Evolutionary conservation across 2,888 invertebrate species (phyloP).

Genomic region (Rhagonycha lutea): DNA sequence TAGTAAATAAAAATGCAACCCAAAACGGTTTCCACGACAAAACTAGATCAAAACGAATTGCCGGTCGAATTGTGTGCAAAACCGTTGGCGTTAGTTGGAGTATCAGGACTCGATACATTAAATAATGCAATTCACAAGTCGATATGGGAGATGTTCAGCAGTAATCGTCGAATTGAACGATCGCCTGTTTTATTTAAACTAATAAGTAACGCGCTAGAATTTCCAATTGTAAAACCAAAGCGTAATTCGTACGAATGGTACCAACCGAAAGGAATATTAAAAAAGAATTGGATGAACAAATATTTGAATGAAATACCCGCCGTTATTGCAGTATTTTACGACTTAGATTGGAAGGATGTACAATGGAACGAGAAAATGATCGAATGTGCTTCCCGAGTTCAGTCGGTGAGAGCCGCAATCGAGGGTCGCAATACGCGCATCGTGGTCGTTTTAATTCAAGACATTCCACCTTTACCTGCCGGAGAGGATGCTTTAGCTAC

Average conservation of each 20-base stretch:
- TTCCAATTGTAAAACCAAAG: conserved; percentile 85
- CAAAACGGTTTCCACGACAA: conserved; percentile 15
- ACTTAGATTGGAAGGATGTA: conserved; percentile 95
- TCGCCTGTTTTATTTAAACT: conserved; percentile 83
- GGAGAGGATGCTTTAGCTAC: conserved; percentile 85
- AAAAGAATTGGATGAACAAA: conserved; percentile 94
- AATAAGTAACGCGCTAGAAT: conserved; percentile 81
- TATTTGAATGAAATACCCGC: conserved; percentile 89
- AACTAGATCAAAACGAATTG: conserved; percentile 62
- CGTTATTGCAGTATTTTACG: conserved; percentile 92
- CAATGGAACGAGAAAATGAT: conserved; percentile 94
- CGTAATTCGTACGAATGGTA: conserved; percentile 94
- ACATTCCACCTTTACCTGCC: conserved; percentile 73
- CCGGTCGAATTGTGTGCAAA: conserved; percentile 83
- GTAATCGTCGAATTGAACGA: conserved; percentile 79
- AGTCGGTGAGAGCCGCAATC: conserved; percentile 74
- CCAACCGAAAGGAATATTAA: conserved; percentile 90
- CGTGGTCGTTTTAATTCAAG: conserved; percentile 89
- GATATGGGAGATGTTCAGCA: conserved; percentile 91
- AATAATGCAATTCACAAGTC: conserved; percentile 87
- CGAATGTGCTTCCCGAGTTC: conserved; percentile 89
- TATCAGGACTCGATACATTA: conserved; percentile 84
- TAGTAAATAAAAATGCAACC: not conserved
- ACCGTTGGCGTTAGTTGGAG: conserved; percentile 84
- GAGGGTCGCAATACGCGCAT: conserved; percentile 77